phyloP scores from a whole-genome alignment of 2,113 vertebrate species.

The Clupea harengus region DNA sequence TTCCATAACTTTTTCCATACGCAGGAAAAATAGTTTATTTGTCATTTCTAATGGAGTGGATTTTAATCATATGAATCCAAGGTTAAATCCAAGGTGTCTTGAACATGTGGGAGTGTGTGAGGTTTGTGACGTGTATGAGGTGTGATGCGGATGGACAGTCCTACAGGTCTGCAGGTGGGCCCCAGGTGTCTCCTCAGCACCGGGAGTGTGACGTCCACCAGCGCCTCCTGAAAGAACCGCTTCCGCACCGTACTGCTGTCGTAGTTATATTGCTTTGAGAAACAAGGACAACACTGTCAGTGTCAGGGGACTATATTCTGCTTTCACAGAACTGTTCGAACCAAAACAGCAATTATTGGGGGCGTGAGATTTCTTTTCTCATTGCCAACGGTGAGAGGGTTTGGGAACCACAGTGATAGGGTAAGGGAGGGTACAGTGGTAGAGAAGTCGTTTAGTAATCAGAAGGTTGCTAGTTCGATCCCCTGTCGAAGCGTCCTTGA shows the following conservation, averaged over 20 bases:
- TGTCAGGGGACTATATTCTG: neutral
- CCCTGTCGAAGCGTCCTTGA: too few relatives aligned
- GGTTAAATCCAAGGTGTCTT: too few relatives aligned
- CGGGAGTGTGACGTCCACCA: conserved; percentile 81
- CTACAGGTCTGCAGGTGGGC: conserved; percentile 78
- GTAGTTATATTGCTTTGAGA: conserved; percentile 82
- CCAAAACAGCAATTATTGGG: neutral
- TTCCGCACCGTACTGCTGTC: conserved; percentile 84
- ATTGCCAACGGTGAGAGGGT: too few relatives aligned
- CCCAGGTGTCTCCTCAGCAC: conserved; percentile 79
- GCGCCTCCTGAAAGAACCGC: conserved; percentile 80
- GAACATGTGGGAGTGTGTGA: neutral
- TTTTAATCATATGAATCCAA: too few relatives aligned
- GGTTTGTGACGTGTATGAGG: neutral
- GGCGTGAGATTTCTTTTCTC: too few relatives aligned
- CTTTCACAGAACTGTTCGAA: neutral
- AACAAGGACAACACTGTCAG: conserved; percentile 36
- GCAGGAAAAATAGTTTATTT: too few relatives aligned
- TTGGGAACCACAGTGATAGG: too few relatives aligned
- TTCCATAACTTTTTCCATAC: too few relatives aligned
- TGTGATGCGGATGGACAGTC: neutral
- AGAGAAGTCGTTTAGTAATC: too few relatives aligned
- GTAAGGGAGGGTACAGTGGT: too few relatives aligned
- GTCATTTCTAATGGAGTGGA: too few relatives aligned
- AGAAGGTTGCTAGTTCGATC: too few relatives aligned